phyloP scores from a whole-genome alignment of 2,797 vertebrate species.

The Propithecus perrieri region DNA sequence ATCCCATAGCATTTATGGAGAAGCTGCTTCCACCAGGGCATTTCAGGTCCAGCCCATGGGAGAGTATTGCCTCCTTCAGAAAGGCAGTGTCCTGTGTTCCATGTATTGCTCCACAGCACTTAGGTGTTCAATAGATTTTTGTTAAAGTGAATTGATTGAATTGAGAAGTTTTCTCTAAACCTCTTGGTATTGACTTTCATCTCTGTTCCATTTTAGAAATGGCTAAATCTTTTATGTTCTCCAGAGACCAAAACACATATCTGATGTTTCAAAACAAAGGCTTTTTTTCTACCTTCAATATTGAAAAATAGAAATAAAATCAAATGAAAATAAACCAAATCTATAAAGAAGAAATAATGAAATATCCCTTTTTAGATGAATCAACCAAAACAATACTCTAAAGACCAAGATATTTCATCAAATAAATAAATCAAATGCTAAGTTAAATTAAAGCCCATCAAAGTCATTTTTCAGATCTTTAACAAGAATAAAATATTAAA shows the following conservation, averaged over 20 bases:
- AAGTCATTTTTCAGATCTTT: conserved; percentile 65
- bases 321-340: conserved; percentile 39
- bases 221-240: conserved; percentile 52
- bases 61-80: background rate
- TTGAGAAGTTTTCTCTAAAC: conserved; percentile 55
- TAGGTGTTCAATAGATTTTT: conserved; percentile 47
- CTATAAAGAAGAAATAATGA: conserved; percentile 59
- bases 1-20: background rate
- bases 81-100: background rate
- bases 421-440: conserved; percentile 73
- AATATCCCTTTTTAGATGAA: conserved; percentile 61
- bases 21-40: accelerated
- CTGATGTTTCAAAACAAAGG: conserved; percentile 33
- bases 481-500: conserved; percentile 67
- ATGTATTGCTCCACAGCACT: background rate
- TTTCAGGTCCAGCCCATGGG: background rate
- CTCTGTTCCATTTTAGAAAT: conserved; percentile 54
- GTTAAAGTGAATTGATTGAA: conserved; percentile 70
- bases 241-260: conserved; percentile 22
- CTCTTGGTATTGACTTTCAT: conserved; percentile 35
- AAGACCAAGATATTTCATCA: conserved; percentile 67
- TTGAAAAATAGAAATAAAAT: conserved; percentile 48
- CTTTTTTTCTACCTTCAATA: conserved; percentile 30
- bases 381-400: conserved; percentile 52
- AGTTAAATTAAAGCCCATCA: conserved; percentile 68